Conservation (phyloP, 2,888 invertebrate genomes). For the Apeira syringaria region DNA sequence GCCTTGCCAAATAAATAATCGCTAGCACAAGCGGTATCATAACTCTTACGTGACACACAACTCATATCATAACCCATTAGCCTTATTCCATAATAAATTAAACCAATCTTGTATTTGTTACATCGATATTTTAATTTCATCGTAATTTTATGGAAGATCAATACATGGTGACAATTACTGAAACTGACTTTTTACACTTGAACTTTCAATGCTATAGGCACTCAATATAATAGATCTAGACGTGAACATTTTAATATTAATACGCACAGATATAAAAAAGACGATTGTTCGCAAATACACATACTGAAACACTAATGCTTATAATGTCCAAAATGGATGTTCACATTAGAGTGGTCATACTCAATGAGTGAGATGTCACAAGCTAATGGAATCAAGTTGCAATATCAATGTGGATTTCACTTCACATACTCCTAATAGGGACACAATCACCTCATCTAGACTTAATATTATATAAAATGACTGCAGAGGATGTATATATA, state of each 20-base stretch:
- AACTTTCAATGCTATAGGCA: conserved; percentile 82
- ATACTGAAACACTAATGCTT: conserved; percentile 68
- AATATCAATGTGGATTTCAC: conserved; percentile 54
- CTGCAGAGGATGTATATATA: conserved; percentile 58
- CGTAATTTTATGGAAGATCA: conserved; percentile 84
- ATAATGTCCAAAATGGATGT: conserved; percentile 75
- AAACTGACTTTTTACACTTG: conserved; percentile 82
- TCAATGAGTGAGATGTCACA: conserved; percentile 62
- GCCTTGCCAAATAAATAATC: conserved; percentile 40
- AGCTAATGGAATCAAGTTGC: conserved; percentile 73
- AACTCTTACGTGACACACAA: neutral
- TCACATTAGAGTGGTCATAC: conserved; percentile 71
- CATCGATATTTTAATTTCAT: conserved; percentile 84
- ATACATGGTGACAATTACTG: conserved; percentile 83
- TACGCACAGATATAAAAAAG: conserved; percentile 77
- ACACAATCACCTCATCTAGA: conserved; percentile 69
- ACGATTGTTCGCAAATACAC: conserved; percentile 70
- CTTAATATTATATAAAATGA: conserved; percentile 66
- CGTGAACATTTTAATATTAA: conserved; percentile 79
- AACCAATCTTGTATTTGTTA: conserved; percentile 73
- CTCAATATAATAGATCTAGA: conserved; percentile 81
- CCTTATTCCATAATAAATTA: conserved; percentile 45
- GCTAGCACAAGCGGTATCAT: conserved; percentile 11
- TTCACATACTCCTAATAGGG: conserved; percentile 63
- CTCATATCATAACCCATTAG: conserved; percentile 2